These are phyloP conservation scores for Sciurus niger DNA, from an alignment of 2,113 vertebrate genomes.

Conservation along the genomic window DNA sequence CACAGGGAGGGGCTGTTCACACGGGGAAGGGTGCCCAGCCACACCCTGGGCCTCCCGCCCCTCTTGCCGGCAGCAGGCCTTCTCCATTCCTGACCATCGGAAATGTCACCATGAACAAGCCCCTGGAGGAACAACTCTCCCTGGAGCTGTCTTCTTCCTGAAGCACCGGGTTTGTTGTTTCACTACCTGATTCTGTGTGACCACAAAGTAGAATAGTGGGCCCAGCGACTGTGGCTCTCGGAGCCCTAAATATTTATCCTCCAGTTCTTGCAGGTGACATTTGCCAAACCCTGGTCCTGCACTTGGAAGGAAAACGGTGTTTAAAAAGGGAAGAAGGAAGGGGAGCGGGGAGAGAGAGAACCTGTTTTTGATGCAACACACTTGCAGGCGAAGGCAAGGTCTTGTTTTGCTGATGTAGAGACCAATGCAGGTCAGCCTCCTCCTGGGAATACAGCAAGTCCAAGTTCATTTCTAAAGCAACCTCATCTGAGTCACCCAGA, in stretches of 20 bases:
- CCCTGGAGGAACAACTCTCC: not conserved
- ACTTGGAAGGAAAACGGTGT: not conserved
- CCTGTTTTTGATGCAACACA: not conserved
- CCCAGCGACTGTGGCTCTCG: not conserved
- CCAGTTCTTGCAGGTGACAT: not conserved
- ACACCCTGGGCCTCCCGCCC: not conserved
- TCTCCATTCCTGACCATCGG: not conserved
- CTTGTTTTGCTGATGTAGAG: not conserved
- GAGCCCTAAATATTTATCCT: not conserved
- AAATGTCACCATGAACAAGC: not conserved
- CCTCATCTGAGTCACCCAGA: not conserved
- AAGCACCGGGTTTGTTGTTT: not conserved
- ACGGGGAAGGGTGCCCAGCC: too few relatives aligned
- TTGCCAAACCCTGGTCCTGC: not conserved
- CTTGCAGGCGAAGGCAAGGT: not conserved
- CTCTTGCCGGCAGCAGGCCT: too few relatives aligned
- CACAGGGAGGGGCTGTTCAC: not conserved
- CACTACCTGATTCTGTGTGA: too few relatives aligned
- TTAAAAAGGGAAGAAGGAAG: not conserved
- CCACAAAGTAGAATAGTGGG: not conserved
- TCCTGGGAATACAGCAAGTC: not conserved
- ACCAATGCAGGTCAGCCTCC: not conserved
- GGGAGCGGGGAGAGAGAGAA: not conserved
- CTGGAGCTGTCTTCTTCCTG: fast-evolving
- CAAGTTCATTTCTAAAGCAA: not conserved